Base-by-base conservation (phyloP, 2,797 vertebrate genomes). In the Zalophus californianus region DNA sequence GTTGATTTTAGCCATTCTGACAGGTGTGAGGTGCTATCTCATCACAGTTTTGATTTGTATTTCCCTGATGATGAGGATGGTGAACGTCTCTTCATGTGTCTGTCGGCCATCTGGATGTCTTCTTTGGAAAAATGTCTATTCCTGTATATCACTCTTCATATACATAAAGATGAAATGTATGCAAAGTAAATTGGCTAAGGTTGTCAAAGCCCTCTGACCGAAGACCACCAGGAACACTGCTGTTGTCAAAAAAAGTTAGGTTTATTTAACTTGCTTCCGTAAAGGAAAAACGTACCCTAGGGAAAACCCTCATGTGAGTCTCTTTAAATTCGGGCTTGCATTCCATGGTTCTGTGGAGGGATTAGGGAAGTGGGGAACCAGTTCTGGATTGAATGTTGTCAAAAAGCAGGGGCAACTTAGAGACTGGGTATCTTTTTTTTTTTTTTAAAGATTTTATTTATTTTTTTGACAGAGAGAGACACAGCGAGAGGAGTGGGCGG, bases 151-250 rank as follows among this genome's bases (percentile, higher is more conserved):
- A 75, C n/a, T 82, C 60, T 62, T 82, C 52, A 23, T 77, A 56
- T 70, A 87, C 11, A 62, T 87, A 94, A 62, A 94, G 68, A 87
- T 27, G 60, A 87, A 86, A 86, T 29, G 12, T n/a, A 72, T 44
- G 56, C n/a, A 58, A 92, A 82, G 68, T 56, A 73, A 85, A 72
- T 58, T 88, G 32, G 44, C 73, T 62, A 35, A 54, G 11, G 29
- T 78, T 75, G 32, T 60, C 85, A 83, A 77, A 52, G 32, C 50
- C 27, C 58, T 79, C 29, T 56, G 44, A 88, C 3, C 58, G 70
- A 88, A 56, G 70, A 72, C 44, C 56, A 86, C n/a, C 58, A 38
- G n/a, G 32, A 66, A 82, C 23, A 86, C 25, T 75, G 5, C 21
- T 52, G 1, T 11, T 41, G 56, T 68, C 52, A 38, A 83, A 85